Percentiles rank a stretch among this genome's conserved stretches.
Conservation (phyloP, 2,888 invertebrate species). For the Sarcophaga caerulescens region DNA sequence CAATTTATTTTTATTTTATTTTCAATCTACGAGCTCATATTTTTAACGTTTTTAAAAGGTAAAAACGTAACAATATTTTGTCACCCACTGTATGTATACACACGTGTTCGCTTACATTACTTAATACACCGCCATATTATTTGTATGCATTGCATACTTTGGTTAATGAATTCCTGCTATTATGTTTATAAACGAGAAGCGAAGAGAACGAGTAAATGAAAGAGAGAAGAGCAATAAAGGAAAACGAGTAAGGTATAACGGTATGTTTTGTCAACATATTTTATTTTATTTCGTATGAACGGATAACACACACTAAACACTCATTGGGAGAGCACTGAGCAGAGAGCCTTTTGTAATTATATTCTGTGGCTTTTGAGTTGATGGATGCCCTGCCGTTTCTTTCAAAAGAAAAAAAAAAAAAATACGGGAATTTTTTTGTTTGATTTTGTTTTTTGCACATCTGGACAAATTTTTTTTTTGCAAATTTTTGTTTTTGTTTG, state of each 20-base stretch:
- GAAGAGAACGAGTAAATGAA: too few species aligned
- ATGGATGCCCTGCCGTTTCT: conserved; percentile 23
- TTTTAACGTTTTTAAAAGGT: too few species aligned
- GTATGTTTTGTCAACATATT: neutral
- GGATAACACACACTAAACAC: neutral
- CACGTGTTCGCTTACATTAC: neutral
- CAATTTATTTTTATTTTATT: too few species aligned
- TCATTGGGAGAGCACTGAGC: neutral
- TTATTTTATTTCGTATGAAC: neutral
- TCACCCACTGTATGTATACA: neutral
- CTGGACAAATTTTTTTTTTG: neutral
- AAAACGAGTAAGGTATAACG: neutral
- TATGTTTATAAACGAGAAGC: neutral
- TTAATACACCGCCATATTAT: neutral
- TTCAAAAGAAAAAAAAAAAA: neutral
- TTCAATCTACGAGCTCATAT: too few species aligned
- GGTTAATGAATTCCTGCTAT: conserved; percentile 25
- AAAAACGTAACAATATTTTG: too few species aligned
- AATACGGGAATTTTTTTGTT: too few species aligned
- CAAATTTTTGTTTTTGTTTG: neutral
- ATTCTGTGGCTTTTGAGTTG: conserved; percentile 34
- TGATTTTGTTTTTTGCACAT: conserved; percentile 1
- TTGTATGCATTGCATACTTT: conserved; percentile 2
- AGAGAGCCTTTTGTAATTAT: conserved; percentile 29
- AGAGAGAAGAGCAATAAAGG: too few species aligned